phyloP scores from a whole-genome alignment of 2,888 invertebrate genomes.

The Melanophora roralis region DNA sequence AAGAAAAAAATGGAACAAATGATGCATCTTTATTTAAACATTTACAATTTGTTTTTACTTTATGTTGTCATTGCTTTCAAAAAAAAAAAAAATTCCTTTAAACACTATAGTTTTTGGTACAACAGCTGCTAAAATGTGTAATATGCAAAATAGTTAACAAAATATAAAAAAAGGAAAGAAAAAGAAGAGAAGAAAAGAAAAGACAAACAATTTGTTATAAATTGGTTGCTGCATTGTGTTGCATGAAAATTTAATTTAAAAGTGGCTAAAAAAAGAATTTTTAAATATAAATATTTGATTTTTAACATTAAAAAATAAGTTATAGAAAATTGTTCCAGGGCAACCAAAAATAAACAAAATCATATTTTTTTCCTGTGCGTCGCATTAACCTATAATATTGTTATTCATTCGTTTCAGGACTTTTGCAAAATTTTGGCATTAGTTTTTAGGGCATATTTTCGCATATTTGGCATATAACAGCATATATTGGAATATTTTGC shows the following conservation, averaged over 20 bases:
- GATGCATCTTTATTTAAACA: conserved; percentile 25
- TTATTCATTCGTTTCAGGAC: too few species aligned
- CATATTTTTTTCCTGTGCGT: too few species aligned
- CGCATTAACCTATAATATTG: too few species aligned
- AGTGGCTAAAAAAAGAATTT: too few species aligned
- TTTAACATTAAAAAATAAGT: too few species aligned
- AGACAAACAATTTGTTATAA: not conserved
- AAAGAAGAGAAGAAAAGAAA: not conserved
- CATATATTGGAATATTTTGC: too few species aligned
- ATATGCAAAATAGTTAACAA: not conserved
- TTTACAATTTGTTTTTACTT: conserved; percentile 33
- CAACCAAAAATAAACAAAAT: too few species aligned
- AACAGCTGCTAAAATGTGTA: conserved; percentile 49
- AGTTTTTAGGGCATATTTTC: too few species aligned
- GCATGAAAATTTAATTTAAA: not conserved
- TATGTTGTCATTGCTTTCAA: not conserved
- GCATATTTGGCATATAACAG: too few species aligned
- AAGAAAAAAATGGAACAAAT: not conserved
- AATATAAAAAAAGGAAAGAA: not conserved
- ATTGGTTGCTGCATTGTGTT: not conserved
- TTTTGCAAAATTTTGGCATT: too few species aligned
- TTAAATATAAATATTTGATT: too few species aligned
- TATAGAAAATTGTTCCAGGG: too few species aligned
- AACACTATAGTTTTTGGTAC: conserved; percentile 5
- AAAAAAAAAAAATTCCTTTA: conserved; percentile 4